A percentile compares a stretch with the other conserved stretches of the same genome.
Conservation (phyloP, 2,113 vertebrate species). For the Bungarus multicinctus region DNA sequence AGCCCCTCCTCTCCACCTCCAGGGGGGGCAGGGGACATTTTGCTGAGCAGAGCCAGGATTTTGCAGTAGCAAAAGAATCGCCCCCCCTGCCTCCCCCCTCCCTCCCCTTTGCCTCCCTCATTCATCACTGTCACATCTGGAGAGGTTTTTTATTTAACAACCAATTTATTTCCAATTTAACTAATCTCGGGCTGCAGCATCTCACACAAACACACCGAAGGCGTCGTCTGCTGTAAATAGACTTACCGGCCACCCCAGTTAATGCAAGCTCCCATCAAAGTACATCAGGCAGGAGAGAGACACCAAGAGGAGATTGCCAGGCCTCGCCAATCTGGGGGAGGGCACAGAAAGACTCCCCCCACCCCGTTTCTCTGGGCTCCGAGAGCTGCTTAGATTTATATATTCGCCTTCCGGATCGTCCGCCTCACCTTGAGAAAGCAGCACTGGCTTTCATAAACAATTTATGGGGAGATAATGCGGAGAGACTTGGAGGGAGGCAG, state of each 20-base stretch:
- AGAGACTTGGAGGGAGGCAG: conserved; percentile 9
- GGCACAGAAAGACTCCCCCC: neutral
- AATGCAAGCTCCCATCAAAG: conserved; percentile 51
- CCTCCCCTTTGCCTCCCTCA: conserved; percentile 47
- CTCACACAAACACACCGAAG: conserved; percentile 38
- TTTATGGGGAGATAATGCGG: conserved; percentile 43
- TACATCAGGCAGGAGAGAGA: neutral
- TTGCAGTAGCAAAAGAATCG: conserved; percentile 31
- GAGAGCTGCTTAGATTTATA: conserved; percentile 45
- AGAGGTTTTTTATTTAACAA: conserved; percentile 68
- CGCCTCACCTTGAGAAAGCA: conserved; percentile 60
- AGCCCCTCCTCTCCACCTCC: neutral
- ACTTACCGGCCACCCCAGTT: conserved; percentile 32
- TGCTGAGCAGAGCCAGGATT: neutral
- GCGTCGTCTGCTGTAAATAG: conserved; percentile 39
- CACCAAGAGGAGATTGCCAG: conserved; percentile 13
- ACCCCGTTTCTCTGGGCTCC: conserved; percentile 21
- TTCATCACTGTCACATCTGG: conserved; percentile 60
- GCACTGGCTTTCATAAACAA: conserved; percentile 59
- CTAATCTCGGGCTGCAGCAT: conserved; percentile 56
- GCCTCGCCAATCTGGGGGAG: neutral
- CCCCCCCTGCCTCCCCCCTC: conserved; percentile 32
- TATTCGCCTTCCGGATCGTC: conserved; percentile 49
- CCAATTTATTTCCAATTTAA: conserved; percentile 68
- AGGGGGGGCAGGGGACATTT: neutral